A percentile compares a stretch with the other conserved stretches of the same genome.
These are phyloP conservation scores for Cladorhizidae sp. DNA, from an alignment of 37 sponge, comb jelly and placozoan genomes.

Conservation along the genomic window DNA sequence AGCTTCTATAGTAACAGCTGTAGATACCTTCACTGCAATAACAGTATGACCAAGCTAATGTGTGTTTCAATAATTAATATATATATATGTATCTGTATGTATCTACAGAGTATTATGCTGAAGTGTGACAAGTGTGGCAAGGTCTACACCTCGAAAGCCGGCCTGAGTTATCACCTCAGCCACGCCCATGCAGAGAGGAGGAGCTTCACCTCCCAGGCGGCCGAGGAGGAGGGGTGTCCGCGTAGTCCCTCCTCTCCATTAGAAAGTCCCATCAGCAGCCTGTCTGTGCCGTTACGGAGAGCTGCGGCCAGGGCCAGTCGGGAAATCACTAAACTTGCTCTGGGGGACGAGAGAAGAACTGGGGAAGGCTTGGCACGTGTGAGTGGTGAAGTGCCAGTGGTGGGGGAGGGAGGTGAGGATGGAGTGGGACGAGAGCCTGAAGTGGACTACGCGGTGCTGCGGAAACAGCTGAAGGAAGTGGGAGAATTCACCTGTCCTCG, in stretches of 20 bases:
- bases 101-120: neutral
- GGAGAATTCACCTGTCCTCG: neutral
- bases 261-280: too few relatives aligned
- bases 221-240: too few relatives aligned
- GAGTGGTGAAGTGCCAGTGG: neutral
- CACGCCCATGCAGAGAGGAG: neutral
- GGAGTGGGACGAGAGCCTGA: neutral
- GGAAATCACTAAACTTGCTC: neutral
- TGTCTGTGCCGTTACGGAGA: constrained; percentile 12
- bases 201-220: neutral
- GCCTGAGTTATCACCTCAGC: constrained; percentile 64
- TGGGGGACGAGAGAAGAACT: neutral
- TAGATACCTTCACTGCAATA: too few relatives aligned
- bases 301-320: constrained; percentile 23
- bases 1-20: too few relatives aligned
- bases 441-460: neutral
- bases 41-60: too few relatives aligned
- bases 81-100: too few relatives aligned
- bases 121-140: constrained; percentile 56
- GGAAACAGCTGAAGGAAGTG: neutral
- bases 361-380: neutral
- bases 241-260: too few relatives aligned
- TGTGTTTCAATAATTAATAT: too few relatives aligned
- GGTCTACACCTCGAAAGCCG: constrained; percentile 43
- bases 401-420: neutral